Conservation (phyloP, 2,113 vertebrate genomes). For the Triplophysa siluroides region DNA sequence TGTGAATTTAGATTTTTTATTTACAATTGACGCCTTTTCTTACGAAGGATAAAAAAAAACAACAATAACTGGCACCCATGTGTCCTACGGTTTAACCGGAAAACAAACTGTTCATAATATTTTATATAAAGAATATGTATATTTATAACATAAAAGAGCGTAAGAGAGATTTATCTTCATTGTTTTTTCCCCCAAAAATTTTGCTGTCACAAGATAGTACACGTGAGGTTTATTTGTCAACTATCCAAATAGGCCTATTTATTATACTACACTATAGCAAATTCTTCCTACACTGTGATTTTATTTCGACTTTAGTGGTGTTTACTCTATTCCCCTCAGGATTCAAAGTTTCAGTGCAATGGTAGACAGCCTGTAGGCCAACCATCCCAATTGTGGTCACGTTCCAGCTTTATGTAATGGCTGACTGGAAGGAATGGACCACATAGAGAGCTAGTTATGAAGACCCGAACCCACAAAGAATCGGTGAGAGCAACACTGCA, state of each 20-base stretch:
- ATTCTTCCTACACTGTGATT: not conserved
- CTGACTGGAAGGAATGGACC: conserved; percentile 69
- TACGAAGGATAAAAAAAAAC: too few relatives aligned
- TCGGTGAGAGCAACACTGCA: conserved; percentile 66
- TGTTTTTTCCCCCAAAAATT: too few relatives aligned
- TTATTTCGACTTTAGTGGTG: not conserved
- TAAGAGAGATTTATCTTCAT: too few relatives aligned
- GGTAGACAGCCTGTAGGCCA: conserved; percentile 19
- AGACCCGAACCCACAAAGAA: conserved; percentile 82
- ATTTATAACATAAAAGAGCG: too few relatives aligned
- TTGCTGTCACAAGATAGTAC: too few relatives aligned
- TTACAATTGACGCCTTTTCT: not conserved
- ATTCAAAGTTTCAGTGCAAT: conserved; percentile 7
- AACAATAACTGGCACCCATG: too few relatives aligned
- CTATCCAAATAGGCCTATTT: not conserved
- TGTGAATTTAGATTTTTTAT: not conserved
- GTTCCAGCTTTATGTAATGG: conserved; percentile 59
- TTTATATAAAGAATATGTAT: too few relatives aligned
- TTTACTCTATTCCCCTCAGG: conserved; percentile 22
- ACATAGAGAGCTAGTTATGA: conserved; percentile 72
- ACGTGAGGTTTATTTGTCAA: too few relatives aligned
- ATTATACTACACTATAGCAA: not conserved
- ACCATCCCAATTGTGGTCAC: conserved; percentile 30
- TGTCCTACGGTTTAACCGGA: too few relatives aligned
- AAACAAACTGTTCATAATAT: too few relatives aligned